A percentile compares a stretch with the other conserved stretches of the same genome.
phyloP scores from a whole-genome alignment of 2,888 invertebrate species.

The Macrophya annulata region DNA sequence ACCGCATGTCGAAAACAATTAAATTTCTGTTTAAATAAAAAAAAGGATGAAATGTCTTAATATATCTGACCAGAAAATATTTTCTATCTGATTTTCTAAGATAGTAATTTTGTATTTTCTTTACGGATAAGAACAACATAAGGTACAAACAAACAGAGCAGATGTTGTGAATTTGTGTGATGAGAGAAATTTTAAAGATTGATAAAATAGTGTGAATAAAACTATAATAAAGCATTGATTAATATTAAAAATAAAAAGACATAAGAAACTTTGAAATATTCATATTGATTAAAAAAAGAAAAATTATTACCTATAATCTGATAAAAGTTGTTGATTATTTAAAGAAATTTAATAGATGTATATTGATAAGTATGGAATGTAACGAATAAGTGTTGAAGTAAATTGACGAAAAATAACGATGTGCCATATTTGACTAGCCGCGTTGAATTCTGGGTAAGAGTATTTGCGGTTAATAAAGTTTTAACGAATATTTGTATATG shows the following conservation, averaged over 20 bases:
- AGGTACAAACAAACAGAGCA: not conserved
- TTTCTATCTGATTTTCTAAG: too few relatives aligned
- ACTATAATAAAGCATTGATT: not conserved
- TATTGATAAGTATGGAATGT: not conserved
- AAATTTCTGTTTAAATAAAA: not conserved
- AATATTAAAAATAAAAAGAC: not conserved
- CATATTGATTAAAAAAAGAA: not conserved
- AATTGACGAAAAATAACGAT: not conserved
- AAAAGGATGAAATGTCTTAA: not conserved
- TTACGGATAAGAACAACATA: not conserved
- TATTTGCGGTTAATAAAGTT: conserved; percentile 16
- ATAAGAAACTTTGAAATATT: not conserved
- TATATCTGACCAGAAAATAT: not conserved
- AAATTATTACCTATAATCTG: not conserved
- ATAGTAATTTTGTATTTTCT: not conserved
- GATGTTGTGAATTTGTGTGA: not conserved
- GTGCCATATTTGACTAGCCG: conserved; percentile 9
- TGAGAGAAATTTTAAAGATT: not conserved
- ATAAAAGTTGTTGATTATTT: not conserved
- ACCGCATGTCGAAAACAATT: not conserved
- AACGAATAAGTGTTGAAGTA: not conserved
- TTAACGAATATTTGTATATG: not conserved
- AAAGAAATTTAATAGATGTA: not conserved
- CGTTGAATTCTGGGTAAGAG: conserved; percentile 23
- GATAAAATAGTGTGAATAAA: not conserved